Evolutionary conservation across 2,113 vertebrate species (phyloP).

Genomic region (Pelecanoides urinatrix): DNA sequence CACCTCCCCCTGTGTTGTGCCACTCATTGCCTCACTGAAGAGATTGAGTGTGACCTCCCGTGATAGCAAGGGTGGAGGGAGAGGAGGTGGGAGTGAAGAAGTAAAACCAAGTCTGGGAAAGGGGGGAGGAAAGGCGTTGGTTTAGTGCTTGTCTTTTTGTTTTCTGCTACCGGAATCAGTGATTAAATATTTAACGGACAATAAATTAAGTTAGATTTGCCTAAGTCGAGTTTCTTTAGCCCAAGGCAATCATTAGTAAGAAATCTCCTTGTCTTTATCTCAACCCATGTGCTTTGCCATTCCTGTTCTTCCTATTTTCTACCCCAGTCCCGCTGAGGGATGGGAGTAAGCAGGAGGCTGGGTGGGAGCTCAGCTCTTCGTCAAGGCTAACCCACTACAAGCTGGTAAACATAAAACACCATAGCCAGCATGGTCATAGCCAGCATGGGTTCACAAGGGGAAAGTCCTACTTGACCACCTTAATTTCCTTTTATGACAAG

Average conservation of each 20-base stretch:
- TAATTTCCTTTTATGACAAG: not conserved
- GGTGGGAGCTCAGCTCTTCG: not conserved
- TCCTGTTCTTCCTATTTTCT: not conserved
- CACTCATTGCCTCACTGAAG: not conserved
- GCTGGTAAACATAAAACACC: not conserved
- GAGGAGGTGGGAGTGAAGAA: not conserved
- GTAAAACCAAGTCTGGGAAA: not conserved
- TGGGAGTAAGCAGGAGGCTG: not conserved
- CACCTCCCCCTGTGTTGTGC: rapidly evolving
- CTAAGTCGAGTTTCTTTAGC: not conserved
- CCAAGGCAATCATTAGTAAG: not conserved
- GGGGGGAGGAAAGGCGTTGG: rapidly evolving
- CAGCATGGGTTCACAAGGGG: rapidly evolving
- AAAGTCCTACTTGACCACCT: not conserved
- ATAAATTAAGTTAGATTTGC: not conserved
- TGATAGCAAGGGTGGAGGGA: not conserved
- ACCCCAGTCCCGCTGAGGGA: not conserved
- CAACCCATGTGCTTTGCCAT: not conserved
- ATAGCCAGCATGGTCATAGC: not conserved
- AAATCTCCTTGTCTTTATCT: not conserved
- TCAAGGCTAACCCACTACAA: not conserved
- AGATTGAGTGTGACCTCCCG: not conserved
- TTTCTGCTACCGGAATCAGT: not conserved
- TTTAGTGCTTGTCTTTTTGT: not conserved
- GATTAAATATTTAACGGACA: not conserved